Conservation (phyloP, 92 coral and sea anemone genomes). For the Palythoa grandis region DNA sequence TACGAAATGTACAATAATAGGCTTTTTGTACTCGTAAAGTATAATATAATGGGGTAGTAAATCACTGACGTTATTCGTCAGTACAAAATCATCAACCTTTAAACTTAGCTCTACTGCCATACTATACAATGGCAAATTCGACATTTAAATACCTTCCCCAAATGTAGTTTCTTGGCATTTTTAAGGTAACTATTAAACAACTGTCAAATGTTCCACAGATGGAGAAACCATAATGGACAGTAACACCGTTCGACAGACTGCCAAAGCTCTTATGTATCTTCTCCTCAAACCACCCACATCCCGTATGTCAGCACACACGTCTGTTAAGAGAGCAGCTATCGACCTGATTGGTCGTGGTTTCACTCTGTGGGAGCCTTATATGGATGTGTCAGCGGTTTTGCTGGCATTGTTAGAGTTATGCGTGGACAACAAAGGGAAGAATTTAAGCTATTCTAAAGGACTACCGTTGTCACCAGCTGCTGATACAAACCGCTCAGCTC, state of each 20-base stretch:
- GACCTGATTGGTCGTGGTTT: conserved; percentile 99
- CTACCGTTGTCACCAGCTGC: conserved; percentile 98
- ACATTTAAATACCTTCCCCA: neutral
- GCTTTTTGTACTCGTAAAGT: too few species aligned
- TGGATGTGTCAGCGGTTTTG: conserved; percentile 99
- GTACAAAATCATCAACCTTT: too few species aligned
- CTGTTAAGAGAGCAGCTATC: conserved; percentile 95
- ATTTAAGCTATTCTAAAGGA: conserved; percentile 88
- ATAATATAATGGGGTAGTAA: too few species aligned
- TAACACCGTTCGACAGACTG: conserved; percentile 91
- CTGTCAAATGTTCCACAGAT: conserved; percentile 29
- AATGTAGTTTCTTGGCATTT: neutral
- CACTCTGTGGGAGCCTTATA: conserved; percentile 97
- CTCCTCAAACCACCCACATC: conserved; percentile 90
- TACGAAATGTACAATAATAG: too few species aligned
- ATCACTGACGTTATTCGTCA: too few species aligned
- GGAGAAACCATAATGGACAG: conserved; percentile 81
- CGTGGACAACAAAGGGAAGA: conserved; percentile 86
- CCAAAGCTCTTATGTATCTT: conserved; percentile 94
- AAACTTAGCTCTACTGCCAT: too few species aligned
- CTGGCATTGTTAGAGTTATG: conserved; percentile 91
- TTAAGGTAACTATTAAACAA: neutral
- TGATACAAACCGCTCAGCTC: conserved; percentile 94
- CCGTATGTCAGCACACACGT: conserved; percentile 85
- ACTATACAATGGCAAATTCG: neutral